A percentile compares a stretch with the other conserved stretches of the same genome.
phyloP scores from a whole-genome alignment of 2,888 invertebrate species.

The Chalcis sispes region DNA sequence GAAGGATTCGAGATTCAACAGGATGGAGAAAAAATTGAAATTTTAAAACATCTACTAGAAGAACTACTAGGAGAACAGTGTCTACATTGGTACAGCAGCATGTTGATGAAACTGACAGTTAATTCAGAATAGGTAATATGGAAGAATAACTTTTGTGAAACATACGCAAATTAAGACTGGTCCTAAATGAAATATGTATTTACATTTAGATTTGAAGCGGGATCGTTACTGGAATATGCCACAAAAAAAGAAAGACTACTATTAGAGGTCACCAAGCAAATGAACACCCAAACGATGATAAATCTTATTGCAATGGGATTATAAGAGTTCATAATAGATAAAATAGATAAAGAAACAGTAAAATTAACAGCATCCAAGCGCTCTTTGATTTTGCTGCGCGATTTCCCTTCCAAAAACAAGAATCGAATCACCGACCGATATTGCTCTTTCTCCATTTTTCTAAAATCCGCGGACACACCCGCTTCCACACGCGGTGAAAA shows the following conservation, averaged over 20 bases:
- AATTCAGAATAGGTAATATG: slow-evolving; percentile 25
- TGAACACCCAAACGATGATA: slow-evolving; percentile 61
- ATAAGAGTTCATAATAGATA: slow-evolving; percentile 64
- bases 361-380: slow-evolving; percentile 67
- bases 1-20: background rate
- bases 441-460: too few relatives aligned
- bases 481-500: too few relatives aligned
- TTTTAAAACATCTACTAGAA: slow-evolving; percentile 45
- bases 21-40: slow-evolving; percentile 44
- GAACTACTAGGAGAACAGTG: too few relatives aligned
- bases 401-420: too few relatives aligned
- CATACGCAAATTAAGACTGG: slow-evolving; percentile 58
- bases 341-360: slow-evolving; percentile 65
- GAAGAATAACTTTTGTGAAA: slow-evolving; percentile 36
- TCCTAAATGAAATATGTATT: slow-evolving; percentile 2
- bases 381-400: too few relatives aligned
- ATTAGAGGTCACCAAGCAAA: slow-evolving; percentile 60
- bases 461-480: too few relatives aligned
- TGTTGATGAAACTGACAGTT: slow-evolving; percentile 38
- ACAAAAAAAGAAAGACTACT: slow-evolving; percentile 59
- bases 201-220: slow-evolving; percentile 52
- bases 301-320: slow-evolving; percentile 66
- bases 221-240: slow-evolving; percentile 59
- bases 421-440: too few relatives aligned
- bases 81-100: slow-evolving; percentile 57